Evolutionary conservation across 1,140 invertebrate genomes (phyloP), one percentile per base, ranked within the genome.

Genomic region (Neodiprion pinetum): DNA sequence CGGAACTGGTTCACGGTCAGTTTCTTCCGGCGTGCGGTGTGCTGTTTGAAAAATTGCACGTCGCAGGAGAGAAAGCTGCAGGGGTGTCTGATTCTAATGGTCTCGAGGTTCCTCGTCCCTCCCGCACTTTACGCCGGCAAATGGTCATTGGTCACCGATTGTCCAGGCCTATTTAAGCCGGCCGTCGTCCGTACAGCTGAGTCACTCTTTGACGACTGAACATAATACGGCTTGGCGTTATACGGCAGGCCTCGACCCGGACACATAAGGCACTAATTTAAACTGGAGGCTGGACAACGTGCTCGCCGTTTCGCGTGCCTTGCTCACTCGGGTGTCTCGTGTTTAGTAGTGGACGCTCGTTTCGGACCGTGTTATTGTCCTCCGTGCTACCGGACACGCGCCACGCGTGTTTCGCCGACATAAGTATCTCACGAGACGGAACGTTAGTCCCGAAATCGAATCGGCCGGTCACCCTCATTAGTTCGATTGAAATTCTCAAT

Each of bases 61-160:
- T 5, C 5, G 28, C 28, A 40, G 2, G 2, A 40, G 28, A 40
- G 28, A 40, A 40, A 40, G 28, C 28, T 5, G 73, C 71, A 48
- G 80, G 84, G 84, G 83, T 84, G 83, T 82, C 81, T 81, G 83
- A 86, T 84, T 87, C 86, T 85, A 87, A 86, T 85, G 83, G 81
- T 77, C 75, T 78, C 77, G 79, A 75, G 73, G 28, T 40, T 21
- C 28, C 28, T 40, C 28, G 28, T 40, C 28, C 1, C n/a, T 61
- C 53, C n/a, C 11, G 11, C 11, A 9, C 5, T 61, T 61, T 40
- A 12, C 53, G 80, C 77, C 80, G 78, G 76, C 79, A 82, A 86
- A 86, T 83, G 84, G 83, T 75, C 76, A 61, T 14, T 17, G 11
- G n/a, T 61, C 78, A 74, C 76, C 80, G 81, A 84, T 81, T 80